These are phyloP conservation scores for Dasypogon diadema DNA, from an alignment of 2,888 invertebrate genomes.

Conservation along the genomic window DNA sequence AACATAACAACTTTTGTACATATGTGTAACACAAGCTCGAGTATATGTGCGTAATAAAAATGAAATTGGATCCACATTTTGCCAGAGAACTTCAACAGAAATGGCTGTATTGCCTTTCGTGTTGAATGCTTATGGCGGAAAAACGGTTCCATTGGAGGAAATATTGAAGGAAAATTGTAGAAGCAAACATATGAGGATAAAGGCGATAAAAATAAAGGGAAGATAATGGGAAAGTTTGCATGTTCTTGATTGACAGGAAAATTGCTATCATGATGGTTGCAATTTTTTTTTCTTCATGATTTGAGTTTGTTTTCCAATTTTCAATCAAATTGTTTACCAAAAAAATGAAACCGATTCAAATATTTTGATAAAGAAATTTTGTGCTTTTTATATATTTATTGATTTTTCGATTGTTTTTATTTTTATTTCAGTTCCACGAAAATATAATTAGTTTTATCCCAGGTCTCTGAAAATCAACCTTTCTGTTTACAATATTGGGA, in stretches of 20 bases:
- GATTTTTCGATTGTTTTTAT: too few relatives aligned
- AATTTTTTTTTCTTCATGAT: too few relatives aligned
- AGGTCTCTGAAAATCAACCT: too few relatives aligned
- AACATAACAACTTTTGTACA: conserved; percentile 33
- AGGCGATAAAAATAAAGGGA: conserved; percentile 53
- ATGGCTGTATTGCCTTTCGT: conserved; percentile 50
- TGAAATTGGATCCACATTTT: conserved; percentile 60
- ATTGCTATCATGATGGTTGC: conserved; percentile 54
- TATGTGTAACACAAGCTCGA: conserved; percentile 49
- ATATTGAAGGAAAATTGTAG: conserved; percentile 47
- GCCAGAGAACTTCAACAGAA: conserved; percentile 51
- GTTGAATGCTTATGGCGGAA: conserved; percentile 43
- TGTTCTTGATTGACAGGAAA: conserved; percentile 50
- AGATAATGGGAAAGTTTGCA: neutral
- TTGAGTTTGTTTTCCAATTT: too few relatives aligned
- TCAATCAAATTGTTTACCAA: too few relatives aligned
- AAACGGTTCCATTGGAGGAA: conserved; percentile 45
- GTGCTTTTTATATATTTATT: too few relatives aligned
- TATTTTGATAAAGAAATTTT: too few relatives aligned
- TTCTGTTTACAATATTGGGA: too few relatives aligned
- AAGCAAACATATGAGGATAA: conserved; percentile 50
- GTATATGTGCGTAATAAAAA: conserved; percentile 59
- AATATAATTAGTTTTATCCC: too few relatives aligned
- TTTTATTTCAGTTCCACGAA: too few relatives aligned
- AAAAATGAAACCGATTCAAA: too few relatives aligned